These are phyloP conservation scores for Drosophila lacicola DNA, from an alignment of 2,888 invertebrate species.

Conservation along the genomic window DNA sequence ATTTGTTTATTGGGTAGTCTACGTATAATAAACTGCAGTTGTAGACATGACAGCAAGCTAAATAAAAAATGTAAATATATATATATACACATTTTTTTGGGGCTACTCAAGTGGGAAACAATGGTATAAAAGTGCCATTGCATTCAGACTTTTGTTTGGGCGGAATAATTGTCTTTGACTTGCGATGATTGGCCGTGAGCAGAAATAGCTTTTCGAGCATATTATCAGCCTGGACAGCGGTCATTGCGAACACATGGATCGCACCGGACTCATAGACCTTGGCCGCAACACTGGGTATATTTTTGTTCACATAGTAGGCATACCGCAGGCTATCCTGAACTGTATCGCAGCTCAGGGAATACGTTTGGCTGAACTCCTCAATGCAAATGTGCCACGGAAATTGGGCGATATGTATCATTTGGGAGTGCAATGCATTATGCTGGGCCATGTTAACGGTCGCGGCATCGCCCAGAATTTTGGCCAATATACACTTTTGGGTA, in stretches of 20 bases:
- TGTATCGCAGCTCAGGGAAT: conserved; percentile 5
- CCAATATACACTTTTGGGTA: conserved; percentile 17
- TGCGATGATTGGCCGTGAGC: conserved; percentile 43
- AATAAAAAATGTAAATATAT: background rate
- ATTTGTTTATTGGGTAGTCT: conserved; percentile 27
- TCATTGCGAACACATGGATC: conserved; percentile 46
- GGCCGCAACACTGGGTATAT: conserved; percentile 37
- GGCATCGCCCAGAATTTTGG: background rate
- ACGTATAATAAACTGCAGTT: background rate
- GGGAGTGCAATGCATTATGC: conserved; percentile 8
- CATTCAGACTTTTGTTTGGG: background rate
- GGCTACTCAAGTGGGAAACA: background rate
- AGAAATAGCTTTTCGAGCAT: conserved; percentile 41
- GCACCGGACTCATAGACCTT: conserved; percentile 40
- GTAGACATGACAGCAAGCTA: background rate
- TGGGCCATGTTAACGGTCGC: background rate
- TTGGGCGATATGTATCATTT: conserved; percentile 15
- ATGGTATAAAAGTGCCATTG: background rate
- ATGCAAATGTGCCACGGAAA: conserved; percentile 43
- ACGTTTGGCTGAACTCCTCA: conserved; percentile 19
- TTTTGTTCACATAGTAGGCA: conserved; percentile 47
- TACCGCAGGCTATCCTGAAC: background rate
- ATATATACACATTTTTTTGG: background rate
- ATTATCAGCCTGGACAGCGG: conserved; percentile 18
- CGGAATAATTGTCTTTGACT: background rate